Evolutionary conservation across 2,888 invertebrate species (phyloP).

Genomic region (Selenia dentaria): DNA sequence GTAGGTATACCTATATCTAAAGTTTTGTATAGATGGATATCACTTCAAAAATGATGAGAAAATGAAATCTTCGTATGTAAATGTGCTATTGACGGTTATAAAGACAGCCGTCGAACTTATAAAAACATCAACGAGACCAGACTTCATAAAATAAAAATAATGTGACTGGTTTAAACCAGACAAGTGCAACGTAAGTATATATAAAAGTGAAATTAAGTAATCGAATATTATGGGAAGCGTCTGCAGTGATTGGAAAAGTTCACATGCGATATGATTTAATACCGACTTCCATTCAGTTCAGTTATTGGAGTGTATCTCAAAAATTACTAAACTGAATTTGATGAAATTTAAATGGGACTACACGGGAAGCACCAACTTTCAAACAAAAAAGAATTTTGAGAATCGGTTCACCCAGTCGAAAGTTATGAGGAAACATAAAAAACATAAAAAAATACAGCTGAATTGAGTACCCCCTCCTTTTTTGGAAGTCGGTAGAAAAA

Average conservation of each 20-base stretch:
- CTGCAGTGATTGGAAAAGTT: conserved; percentile 20
- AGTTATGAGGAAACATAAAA: too few relatives aligned
- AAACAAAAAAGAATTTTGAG: too few relatives aligned
- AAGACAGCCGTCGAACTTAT: conserved; percentile 9
- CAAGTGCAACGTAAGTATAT: neutral
- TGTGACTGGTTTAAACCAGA: conserved; percentile 1
- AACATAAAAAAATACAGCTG: too few relatives aligned
- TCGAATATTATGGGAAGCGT: conserved; percentile 8
- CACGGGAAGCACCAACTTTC: too few relatives aligned
- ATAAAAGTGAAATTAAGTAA: conserved; percentile 13
- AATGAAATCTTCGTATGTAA: conserved; percentile 29
- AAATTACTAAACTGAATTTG: too few relatives aligned
- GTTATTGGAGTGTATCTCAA: too few relatives aligned
- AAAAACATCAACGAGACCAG: conserved; percentile 2
- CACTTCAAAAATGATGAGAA: conserved; percentile 27
- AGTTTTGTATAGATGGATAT: conserved; percentile 26
- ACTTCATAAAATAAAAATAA: neutral
- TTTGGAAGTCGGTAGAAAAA: too few relatives aligned
- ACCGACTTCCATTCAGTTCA: too few relatives aligned
- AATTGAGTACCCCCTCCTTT: too few relatives aligned
- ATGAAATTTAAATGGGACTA: too few relatives aligned
- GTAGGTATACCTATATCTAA: conserved; percentile 11
- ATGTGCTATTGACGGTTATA: conserved; percentile 19
- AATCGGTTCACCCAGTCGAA: too few relatives aligned
- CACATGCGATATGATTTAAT: conserved; percentile 16